A percentile compares a stretch with the other conserved stretches of the same genome.
Evolutionary conservation across 2,797 vertebrate genomes (phyloP).

Genomic region (Cryptoprocta ferox): DNA sequence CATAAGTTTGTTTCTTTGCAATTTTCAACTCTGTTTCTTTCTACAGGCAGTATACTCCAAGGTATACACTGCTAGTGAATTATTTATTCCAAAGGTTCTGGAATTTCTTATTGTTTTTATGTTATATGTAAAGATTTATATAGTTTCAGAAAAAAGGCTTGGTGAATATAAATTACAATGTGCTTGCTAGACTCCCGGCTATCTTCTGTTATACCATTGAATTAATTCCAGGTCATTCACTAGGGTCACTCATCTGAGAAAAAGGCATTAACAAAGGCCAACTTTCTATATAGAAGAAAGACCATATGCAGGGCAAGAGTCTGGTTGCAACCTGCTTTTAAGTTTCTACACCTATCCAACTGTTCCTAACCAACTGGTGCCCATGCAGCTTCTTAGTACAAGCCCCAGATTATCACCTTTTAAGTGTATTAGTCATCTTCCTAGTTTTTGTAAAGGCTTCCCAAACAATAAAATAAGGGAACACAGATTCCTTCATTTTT

Average conservation of each 20-base stretch:
- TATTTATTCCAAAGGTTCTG: neutral
- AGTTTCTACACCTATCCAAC: neutral
- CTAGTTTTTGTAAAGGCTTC: neutral
- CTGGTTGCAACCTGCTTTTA: neutral
- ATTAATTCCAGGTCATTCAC: neutral
- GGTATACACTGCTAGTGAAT: neutral
- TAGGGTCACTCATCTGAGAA: neutral
- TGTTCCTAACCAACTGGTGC: neutral
- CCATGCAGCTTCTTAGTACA: neutral
- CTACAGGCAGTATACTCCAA: neutral
- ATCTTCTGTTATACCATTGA: neutral
- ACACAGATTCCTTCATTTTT: neutral
- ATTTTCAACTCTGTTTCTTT: neutral
- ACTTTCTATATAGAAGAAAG: neutral
- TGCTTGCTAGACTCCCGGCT: neutral
- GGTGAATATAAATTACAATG: neutral
- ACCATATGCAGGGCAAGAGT: neutral
- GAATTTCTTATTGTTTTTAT: neutral
- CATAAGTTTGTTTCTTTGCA: neutral
- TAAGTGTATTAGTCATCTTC: neutral
- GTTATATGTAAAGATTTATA: neutral
- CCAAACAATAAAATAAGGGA: slow-evolving; percentile 2
- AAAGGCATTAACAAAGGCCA: neutral
- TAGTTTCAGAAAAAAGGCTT: neutral
- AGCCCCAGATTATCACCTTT: neutral